A percentile compares a stretch with the other conserved stretches of the same genome.
These are phyloP conservation scores for Heteronetta atricapilla DNA, from an alignment of 2,113 vertebrate genomes.

Conservation along the genomic window DNA sequence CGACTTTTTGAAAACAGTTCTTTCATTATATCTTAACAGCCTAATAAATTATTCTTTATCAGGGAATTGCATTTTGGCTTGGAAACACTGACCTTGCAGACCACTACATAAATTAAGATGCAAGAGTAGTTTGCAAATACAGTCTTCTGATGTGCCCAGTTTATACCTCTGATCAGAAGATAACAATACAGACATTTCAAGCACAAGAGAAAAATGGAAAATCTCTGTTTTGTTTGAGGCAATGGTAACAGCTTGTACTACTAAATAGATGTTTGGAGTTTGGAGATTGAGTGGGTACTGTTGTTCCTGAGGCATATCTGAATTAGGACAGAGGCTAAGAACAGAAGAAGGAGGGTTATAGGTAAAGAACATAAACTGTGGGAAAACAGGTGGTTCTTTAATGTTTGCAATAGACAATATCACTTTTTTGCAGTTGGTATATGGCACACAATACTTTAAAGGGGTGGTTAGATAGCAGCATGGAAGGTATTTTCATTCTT, in stretches of 20 bases:
- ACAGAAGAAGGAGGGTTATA: not conserved
- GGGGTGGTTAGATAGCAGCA: fast-evolving
- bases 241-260: not conserved
- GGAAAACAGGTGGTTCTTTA: not conserved
- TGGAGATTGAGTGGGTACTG: not conserved
- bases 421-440: not conserved
- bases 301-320: not conserved
- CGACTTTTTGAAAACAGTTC: not conserved
- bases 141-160: not conserved
- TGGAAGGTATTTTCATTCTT: not conserved
- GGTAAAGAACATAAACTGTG: not conserved
- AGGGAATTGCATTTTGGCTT: constrained; percentile 25
- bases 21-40: constrained; percentile 8
- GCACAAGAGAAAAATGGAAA: not conserved
- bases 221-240: not conserved
- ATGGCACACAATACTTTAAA: not conserved
- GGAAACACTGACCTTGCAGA: constrained; percentile 14
- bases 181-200: not conserved
- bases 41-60: constrained; percentile 33
- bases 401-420: not conserved
- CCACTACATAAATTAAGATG: constrained; percentile 40
- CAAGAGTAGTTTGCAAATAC: constrained; percentile 2
- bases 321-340: not conserved
- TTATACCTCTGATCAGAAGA: constrained; percentile 48
- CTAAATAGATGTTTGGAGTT: not conserved